Evolutionary conservation across 2,113 vertebrate genomes (phyloP).

Genomic region (Alectura lathami): DNA sequence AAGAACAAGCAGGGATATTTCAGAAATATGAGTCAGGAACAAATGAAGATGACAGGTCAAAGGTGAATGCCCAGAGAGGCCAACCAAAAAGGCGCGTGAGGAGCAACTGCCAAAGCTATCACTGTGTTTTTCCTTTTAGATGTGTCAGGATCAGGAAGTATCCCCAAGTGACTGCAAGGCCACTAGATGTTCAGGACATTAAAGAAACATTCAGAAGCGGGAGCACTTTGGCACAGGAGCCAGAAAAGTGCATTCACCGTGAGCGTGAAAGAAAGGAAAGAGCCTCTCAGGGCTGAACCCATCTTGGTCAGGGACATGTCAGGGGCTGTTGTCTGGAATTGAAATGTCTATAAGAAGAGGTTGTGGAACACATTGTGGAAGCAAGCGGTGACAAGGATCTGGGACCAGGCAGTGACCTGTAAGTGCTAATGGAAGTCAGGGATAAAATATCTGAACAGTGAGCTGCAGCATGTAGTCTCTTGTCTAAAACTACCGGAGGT

Average conservation of each 20-base stretch:
- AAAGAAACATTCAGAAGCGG: background rate
- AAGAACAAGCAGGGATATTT: background rate
- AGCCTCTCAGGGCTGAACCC: background rate
- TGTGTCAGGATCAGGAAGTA: background rate
- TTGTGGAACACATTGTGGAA: background rate
- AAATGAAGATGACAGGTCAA: background rate
- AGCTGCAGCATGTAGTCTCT: background rate
- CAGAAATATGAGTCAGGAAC: background rate
- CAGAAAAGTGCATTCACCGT: background rate
- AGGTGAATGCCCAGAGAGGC: background rate
- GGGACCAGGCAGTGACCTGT: background rate
- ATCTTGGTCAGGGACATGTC: background rate
- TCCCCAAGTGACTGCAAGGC: background rate
- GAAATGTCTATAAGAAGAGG: background rate
- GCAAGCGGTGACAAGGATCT: background rate
- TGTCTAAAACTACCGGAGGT: background rate
- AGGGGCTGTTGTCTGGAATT: background rate
- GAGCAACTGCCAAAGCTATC: background rate
- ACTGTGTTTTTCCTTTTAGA: background rate
- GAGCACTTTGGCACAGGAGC: background rate
- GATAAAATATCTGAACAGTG: background rate
- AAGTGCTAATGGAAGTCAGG: background rate
- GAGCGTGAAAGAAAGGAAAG: background rate
- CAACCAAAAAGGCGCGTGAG: background rate
- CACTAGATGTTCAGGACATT: background rate